These are phyloP conservation scores for Oligia latruncula DNA, from an alignment of 2,888 invertebrate species.

Conservation along the genomic window DNA sequence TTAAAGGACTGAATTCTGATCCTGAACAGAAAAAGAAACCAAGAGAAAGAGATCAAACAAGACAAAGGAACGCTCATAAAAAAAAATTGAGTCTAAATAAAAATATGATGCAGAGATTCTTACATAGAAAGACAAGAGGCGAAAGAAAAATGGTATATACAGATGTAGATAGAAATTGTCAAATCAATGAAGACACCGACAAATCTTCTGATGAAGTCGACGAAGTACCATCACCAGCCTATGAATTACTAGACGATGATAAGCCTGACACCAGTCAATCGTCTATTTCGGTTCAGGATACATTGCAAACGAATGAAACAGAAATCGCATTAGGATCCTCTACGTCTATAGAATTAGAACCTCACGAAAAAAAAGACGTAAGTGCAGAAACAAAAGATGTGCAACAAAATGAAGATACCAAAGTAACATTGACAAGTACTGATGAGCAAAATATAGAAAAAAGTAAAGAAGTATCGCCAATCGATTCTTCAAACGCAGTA, in stretches of 20 bases:
- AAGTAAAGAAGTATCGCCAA: conserved; percentile 3
- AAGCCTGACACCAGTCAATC: conserved; percentile 15
- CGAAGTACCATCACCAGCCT: conserved; percentile 39
- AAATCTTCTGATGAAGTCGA: conserved; percentile 29
- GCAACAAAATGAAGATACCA: neutral
- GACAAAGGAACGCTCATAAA: conserved; percentile 34
- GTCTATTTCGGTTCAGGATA: neutral
- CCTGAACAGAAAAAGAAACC: conserved; percentile 40
- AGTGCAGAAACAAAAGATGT: neutral
- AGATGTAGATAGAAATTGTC: conserved; percentile 4
- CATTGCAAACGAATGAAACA: conserved; percentile 18
- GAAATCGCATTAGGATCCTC: conserved; percentile 33
- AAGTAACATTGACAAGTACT: neutral
- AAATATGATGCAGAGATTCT: conserved; percentile 52
- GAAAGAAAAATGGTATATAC: conserved; percentile 37
- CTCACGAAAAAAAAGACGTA: neutral
- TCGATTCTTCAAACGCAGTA: conserved; percentile 36
- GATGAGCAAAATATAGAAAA: neutral
- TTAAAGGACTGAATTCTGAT: conserved; percentile 71
- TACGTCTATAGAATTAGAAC: neutral
- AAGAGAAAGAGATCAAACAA: conserved; percentile 37
- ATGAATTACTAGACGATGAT: conserved; percentile 28
- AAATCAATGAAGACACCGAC: conserved; percentile 10
- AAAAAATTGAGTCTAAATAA: conserved; percentile 52
- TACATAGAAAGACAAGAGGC: conserved; percentile 47